These are phyloP conservation scores for Caenorhabditis tropicalis DNA, from an alignment of 1,140 invertebrate genomes.

Conservation along the genomic window DNA sequence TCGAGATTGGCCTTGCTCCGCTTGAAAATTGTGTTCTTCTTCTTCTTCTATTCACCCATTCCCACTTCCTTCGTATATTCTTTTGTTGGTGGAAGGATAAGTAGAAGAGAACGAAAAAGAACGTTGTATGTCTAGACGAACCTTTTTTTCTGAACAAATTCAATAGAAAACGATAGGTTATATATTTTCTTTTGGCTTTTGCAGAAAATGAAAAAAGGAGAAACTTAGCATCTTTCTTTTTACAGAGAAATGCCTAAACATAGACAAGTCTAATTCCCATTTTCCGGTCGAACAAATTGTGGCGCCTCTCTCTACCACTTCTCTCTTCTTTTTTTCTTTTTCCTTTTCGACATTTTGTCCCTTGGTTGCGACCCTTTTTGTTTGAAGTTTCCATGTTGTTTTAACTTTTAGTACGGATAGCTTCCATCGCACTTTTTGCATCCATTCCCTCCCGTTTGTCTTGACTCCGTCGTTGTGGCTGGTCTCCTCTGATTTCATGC, in stretches of 20 bases:
- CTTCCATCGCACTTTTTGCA: background rate
- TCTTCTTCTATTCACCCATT: background rate
- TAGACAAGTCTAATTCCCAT: slow-evolving; percentile 38
- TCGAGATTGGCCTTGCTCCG: slow-evolving; percentile 3
- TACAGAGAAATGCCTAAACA: background rate
- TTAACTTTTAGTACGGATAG: background rate
- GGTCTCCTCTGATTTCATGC: slow-evolving; percentile 3
- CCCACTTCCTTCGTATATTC: background rate
- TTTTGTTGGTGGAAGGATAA: background rate
- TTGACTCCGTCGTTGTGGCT: background rate
- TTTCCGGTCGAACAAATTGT: slow-evolving; percentile 43
- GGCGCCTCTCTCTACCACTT: slow-evolving; percentile 10
- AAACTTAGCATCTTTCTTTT: background rate
- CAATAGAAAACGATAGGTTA: background rate
- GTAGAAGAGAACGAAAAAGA: background rate
- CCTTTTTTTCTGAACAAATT: background rate
- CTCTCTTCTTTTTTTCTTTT: background rate
- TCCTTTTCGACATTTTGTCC: slow-evolving; percentile 14
- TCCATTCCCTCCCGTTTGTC: background rate
- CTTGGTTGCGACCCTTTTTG: background rate
- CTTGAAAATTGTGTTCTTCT: slow-evolving; percentile 16
- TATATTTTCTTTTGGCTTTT: background rate
- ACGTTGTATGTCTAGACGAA: background rate
- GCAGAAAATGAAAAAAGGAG: background rate
- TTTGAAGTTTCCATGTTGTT: slow-evolving; percentile 16